phyloP scores from a whole-genome alignment of 2,888 invertebrate genomes.

The Luperina nickerlii region DNA sequence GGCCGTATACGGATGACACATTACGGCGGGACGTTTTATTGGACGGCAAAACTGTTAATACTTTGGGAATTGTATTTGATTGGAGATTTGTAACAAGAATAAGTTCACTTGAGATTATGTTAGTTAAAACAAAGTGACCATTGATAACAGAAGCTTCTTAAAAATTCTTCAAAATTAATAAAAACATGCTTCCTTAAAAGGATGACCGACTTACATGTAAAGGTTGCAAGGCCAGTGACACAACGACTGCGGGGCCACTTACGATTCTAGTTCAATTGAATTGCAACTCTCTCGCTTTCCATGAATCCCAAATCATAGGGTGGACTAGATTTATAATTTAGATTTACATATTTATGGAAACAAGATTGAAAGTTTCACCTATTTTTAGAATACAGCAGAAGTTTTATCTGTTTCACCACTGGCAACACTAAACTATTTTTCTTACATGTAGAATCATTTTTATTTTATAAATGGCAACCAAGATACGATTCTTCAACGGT shows the following conservation, averaged over 20 bases:
- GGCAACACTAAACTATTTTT: not conserved
- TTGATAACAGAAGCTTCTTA: not conserved
- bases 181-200: not conserved
- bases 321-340: conserved; percentile 36
- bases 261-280: conserved; percentile 34
- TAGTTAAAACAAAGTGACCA: not conserved
- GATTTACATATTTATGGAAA: conserved; percentile 20
- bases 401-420: too few relatives aligned
- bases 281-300: conserved; percentile 15
- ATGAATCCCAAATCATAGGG: conserved; percentile 37
- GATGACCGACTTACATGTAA: not conserved
- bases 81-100: not conserved
- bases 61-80: conserved; percentile 1
- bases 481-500: conserved; percentile 34
- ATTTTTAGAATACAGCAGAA: not conserved
- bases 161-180: not conserved
- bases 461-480: conserved; percentile 22
- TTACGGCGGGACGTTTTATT: not conserved
- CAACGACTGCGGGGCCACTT: not conserved
- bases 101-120: not conserved
- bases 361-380: conserved; percentile 11
- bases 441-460: not conserved
- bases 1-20: not conserved
- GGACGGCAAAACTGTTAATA: too few relatives aligned
- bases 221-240: not conserved